Evolutionary conservation across 2,888 invertebrate genomes (phyloP).

Genomic region (Augiades crinisus): DNA sequence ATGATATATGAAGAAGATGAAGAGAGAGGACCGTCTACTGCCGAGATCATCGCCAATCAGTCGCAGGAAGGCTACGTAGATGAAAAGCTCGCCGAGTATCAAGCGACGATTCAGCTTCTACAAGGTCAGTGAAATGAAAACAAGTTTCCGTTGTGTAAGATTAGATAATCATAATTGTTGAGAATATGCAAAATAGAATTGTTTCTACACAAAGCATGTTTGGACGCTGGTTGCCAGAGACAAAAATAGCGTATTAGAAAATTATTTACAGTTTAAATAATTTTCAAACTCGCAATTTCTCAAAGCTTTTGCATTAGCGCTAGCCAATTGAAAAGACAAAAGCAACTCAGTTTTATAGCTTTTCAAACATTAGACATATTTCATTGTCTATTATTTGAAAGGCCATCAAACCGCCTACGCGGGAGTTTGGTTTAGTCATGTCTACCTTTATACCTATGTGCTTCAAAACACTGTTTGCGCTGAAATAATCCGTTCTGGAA

Average conservation of each 20-base stretch:
- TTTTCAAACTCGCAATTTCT: constrained; percentile 12
- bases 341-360: constrained; percentile 2
- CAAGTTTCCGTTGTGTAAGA: constrained; percentile 1
- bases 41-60: constrained; percentile 95
- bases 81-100: constrained; percentile 96
- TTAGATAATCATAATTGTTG: constrained; percentile 6
- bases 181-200: not conserved
- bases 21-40: constrained; percentile 91
- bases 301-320: too few relatives aligned
- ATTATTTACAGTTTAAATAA: too few relatives aligned
- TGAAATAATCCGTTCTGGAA: not conserved
- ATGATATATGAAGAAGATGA: constrained; percentile 85
- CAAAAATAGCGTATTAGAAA: constrained; percentile 14
- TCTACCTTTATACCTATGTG: not conserved
- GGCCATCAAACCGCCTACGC: not conserved
- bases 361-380: constrained; percentile 1
- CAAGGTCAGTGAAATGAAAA: constrained; percentile 84
- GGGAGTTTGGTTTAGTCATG: not conserved
- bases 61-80: constrained; percentile 97
- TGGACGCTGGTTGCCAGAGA: constrained; percentile 14
- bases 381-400: constrained; percentile 8
- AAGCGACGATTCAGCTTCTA: constrained; percentile 93
- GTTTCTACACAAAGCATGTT: not conserved
- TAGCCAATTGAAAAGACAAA: constrained; percentile 8
- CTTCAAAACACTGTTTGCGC: not conserved